Base-by-base conservation (phyloP, 2,888 invertebrate species). In the Capitulum mitella region DNA sequence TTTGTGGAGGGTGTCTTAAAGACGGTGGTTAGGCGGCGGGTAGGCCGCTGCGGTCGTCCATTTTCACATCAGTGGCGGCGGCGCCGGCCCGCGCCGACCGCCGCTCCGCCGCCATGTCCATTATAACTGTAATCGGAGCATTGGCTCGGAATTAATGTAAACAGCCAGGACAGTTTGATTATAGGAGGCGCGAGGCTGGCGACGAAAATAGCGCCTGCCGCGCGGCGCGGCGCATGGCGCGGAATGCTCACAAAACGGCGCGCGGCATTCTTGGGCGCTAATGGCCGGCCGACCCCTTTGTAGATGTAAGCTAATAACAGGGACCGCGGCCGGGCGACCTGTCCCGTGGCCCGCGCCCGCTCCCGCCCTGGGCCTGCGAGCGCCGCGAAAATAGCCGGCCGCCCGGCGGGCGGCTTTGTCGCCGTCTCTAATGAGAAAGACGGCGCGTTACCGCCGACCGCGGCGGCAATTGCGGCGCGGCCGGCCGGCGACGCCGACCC, bases 61-160 rank as follows among this genome's bases (percentile, higher is more conserved):
- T 34, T 64, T 64, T 32, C 10, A 34, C 64, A 19, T 32, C 64
- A 34, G 64, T 34, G 64, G 19, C 64, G 64, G 64, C 34, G 34
- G 64, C 64, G 34, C 32, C 34, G 19, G 16, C 16, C 3, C 34
- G 5, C 64, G 3, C 51, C 16, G 22, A 22, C 19, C 22, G n/a
- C 58, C 58, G n/a, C 58, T n/a, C 16, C 16, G 34, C 5, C 16
- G 19, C 14, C n/a, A n/a, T 43, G 43, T 3, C 29, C 64, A 64
- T 64, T 64, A 64, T 64, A 64, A 64, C 64, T 34, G 64, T 64
- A 64, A 64, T 64, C 64, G 64, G 34, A 64, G 19, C 64, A 64
- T 34, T 32, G 34, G 34, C 34, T 16, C 16, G 10, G 34, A 64
- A 64, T 64, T 64, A 34, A 64, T 64, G 64, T 34, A 64, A 64